phyloP scores from a whole-genome alignment of 2,113 vertebrate genomes.

The Poeciliopsis occidentalis region DNA sequence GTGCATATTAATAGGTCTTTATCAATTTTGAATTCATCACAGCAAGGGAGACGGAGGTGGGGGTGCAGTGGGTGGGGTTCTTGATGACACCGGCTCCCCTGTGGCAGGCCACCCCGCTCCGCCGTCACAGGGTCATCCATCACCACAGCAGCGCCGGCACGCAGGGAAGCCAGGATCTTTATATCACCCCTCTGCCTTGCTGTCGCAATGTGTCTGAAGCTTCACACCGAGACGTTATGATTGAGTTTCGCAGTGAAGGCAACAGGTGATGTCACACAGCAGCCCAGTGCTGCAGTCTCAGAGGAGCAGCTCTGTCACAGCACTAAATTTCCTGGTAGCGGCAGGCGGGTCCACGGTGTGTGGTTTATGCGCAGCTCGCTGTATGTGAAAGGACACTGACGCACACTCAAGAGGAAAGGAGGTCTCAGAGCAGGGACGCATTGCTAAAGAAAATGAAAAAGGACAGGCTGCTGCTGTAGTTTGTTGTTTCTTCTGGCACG shows the following conservation, averaged over 20 bases:
- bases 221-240: slow-evolving; percentile 20
- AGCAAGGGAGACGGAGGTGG: slow-evolving; percentile 34
- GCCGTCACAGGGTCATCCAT: slow-evolving; percentile 57
- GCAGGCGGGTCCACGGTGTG: slow-evolving; percentile 13
- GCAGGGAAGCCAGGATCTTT: slow-evolving; percentile 36
- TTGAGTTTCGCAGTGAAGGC: slow-evolving; percentile 53
- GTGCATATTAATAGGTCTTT: slow-evolving; percentile 78
- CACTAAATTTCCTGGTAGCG: slow-evolving; percentile 15
- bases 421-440: slow-evolving; percentile 15
- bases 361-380: slow-evolving; percentile 1
- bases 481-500: slow-evolving; percentile 26
- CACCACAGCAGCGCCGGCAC: slow-evolving; percentile 33
- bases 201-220: slow-evolving; percentile 13
- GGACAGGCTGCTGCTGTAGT: neutral
- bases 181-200: slow-evolving; percentile 24
- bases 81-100: slow-evolving; percentile 15
- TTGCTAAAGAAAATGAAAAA: slow-evolving; percentile 27
- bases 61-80: slow-evolving; percentile 12
- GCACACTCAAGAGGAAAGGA: slow-evolving; percentile 22
- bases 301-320: slow-evolving; percentile 42
- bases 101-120: slow-evolving; percentile 35
- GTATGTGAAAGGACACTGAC: slow-evolving; percentile 16
- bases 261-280: slow-evolving; percentile 65
- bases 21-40: slow-evolving; percentile 81
- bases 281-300: slow-evolving; percentile 65